Evolutionary conservation across 2,888 invertebrate species (phyloP).

Genomic region (Brachypterus glaber): DNA sequence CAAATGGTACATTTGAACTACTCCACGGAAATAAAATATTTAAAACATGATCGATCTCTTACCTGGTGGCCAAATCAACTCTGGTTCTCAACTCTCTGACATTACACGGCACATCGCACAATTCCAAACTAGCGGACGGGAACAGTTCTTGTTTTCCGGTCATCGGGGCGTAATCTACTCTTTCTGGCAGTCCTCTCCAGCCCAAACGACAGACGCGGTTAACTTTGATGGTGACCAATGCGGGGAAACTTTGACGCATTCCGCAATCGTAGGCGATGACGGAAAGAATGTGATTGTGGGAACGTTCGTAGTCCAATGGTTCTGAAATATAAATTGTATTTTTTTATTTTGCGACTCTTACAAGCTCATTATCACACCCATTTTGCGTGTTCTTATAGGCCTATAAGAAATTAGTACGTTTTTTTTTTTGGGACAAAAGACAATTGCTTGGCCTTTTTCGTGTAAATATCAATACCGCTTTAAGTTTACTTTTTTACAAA

Average conservation of each 20-base stretch:
- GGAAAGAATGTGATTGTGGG: constrained; percentile 92
- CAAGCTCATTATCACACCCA: too few species aligned
- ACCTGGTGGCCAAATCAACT: constrained; percentile 41
- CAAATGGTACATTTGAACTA: constrained; percentile 5
- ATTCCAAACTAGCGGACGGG: constrained; percentile 61
- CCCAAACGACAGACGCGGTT: constrained; percentile 45
- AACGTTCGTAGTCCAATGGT: constrained; percentile 82
- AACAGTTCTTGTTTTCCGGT: constrained; percentile 72
- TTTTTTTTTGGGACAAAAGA: too few species aligned
- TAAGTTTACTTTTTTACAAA: too few species aligned
- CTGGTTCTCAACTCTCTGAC: constrained; percentile 45
- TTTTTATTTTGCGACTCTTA: too few species aligned
- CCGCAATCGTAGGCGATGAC: constrained; percentile 97
- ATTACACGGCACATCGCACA: constrained; percentile 52
- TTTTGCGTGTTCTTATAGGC: too few species aligned
- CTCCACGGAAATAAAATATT: constrained; percentile 5
- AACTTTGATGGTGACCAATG: constrained; percentile 88
- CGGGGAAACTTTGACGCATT: constrained; percentile 86
- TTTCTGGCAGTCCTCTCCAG: constrained; percentile 61
- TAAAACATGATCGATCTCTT: too few species aligned
- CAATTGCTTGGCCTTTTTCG: too few species aligned
- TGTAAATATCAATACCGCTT: too few species aligned
- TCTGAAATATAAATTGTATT: too few species aligned
- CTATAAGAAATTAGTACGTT: too few species aligned
- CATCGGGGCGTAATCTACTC: constrained; percentile 79